phyloP scores from a whole-genome alignment of 2,113 vertebrate species.

The Trichechus manatus region DNA sequence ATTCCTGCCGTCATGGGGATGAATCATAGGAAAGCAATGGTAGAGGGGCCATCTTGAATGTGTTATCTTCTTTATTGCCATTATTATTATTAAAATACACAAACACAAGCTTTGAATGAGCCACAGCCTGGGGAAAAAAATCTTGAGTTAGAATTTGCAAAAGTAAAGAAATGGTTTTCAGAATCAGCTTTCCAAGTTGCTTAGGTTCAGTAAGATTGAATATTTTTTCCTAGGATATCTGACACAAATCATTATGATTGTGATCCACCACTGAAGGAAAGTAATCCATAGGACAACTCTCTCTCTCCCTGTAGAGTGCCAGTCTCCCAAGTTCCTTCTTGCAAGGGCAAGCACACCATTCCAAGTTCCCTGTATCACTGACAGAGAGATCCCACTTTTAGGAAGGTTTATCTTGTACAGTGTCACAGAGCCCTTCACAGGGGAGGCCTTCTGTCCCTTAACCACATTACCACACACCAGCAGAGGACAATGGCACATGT shows the following conservation, averaged over 20 bases:
- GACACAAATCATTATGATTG: background rate
- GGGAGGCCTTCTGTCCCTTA: background rate
- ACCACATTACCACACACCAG: fast-evolving
- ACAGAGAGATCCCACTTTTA: background rate
- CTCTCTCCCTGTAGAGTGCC: background rate
- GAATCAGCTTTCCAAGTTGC: background rate
- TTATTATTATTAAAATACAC: background rate
- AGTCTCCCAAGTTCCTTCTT: background rate
- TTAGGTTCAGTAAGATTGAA: too few species aligned
- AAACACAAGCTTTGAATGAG: background rate
- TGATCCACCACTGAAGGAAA: background rate
- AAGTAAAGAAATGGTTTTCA: background rate
- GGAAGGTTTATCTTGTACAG: background rate
- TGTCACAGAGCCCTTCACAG: background rate
- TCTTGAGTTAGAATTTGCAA: background rate
- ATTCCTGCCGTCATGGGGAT: background rate
- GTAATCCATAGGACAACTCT: background rate
- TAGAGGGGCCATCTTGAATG: fast-evolving
- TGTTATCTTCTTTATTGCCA: background rate
- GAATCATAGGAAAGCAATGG: fast-evolving
- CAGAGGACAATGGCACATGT: too few species aligned
- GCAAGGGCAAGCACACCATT: fast-evolving
- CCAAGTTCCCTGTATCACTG: too few species aligned
- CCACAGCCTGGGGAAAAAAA: background rate
- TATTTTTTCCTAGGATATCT: background rate